Evolutionary conservation across 1,140 invertebrate genomes (phyloP), one percentile per base, ranked within the genome.

Genomic region (Cheumatopsyche charites): DNA sequence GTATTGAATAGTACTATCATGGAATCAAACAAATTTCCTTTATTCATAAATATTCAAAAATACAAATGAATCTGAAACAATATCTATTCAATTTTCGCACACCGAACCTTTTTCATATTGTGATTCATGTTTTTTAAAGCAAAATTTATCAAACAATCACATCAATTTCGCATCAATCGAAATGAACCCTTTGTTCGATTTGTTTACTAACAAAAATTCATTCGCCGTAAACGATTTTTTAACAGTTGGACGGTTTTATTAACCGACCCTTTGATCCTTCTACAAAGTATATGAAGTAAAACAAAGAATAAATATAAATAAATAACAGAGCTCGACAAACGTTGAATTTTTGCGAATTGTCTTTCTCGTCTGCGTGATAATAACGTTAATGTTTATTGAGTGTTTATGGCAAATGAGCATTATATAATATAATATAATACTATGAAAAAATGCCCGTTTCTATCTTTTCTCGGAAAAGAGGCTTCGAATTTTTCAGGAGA

Each of bases 211-310:
- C 19, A 1, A 17, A 52, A 7, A 1, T 52, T 17, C 19, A 19
- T 52, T 9, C 15, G 2, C 7, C 47, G 12, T 47, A 17, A 52
- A 19, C 5, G 47, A 13, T 11, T 52, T 52, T 52, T 52, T 52
- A 17, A 17, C 19, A 52, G 19, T 52, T 52, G 13, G 19, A 52
- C 47, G 47, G 19, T 52, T 52, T 52, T 17, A 52, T 17, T 19
- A 19, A 15, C 47, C 47, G 47, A 52, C 19, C 47, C 47, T 52
- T 52, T 52, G 47, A 52, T 52, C 47, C 47, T 17, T 52, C 47
- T n/a, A n/a, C n/a, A n/a, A n/a, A n/a, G n/a, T n/a, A n/a, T n/a
- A n/a, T n/a, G n/a, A n/a, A n/a, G n/a, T n/a, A n/a, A n/a, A n/a
- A n/a, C n/a, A n/a, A n/a, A n/a, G 47, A 17, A 15, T 7, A 52